Conservation (phyloP, 2,113 vertebrate species). For the Coracopsis vasa region DNA sequence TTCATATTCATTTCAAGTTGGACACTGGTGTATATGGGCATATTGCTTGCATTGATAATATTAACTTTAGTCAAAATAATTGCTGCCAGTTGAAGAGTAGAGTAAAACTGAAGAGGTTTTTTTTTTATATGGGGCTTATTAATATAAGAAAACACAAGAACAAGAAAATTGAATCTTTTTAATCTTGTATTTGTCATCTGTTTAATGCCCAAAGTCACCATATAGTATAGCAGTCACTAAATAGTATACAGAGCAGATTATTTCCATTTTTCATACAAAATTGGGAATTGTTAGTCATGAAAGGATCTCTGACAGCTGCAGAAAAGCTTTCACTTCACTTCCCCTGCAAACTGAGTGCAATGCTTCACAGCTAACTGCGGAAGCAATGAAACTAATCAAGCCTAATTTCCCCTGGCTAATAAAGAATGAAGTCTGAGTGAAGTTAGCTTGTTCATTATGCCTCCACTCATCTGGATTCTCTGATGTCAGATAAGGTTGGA, state of each 20-base stretch:
- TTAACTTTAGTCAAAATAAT: neutral
- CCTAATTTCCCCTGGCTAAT: conserved; percentile 15
- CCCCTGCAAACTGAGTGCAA: neutral
- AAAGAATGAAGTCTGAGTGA: neutral
- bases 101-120: neutral
- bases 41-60: neutral
- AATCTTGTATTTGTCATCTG: neutral
- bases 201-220: neutral
- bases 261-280: neutral
- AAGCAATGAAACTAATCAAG: neutral
- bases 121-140: neutral
- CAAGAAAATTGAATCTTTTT: neutral
- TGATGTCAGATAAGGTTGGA: neutral
- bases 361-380: neutral
- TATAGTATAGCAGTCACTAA: neutral
- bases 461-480: neutral
- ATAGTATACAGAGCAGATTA: neutral
- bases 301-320: neutral
- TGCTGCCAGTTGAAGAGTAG: neutral
- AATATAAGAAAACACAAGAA: neutral
- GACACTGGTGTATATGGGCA: neutral
- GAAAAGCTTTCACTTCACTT: neutral
- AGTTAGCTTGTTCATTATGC: neutral
- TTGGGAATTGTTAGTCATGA: neutral
- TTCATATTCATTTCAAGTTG: neutral